Evolutionary conservation across 2,888 invertebrate species (phyloP).

Genomic region (Rhagophthalmus giganteus): DNA sequence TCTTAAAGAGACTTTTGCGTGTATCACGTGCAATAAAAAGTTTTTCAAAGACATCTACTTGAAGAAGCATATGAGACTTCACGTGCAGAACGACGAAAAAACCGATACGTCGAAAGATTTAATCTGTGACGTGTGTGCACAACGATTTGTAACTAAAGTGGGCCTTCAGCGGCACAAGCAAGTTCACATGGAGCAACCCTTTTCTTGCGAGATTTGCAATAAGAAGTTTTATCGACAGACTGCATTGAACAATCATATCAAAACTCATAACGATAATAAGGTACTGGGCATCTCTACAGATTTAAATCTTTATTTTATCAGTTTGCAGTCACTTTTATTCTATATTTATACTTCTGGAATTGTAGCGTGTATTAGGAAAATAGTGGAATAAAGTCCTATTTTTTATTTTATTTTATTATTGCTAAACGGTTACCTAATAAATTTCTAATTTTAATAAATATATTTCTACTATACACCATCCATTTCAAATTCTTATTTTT

Average conservation of each 20-base stretch:
- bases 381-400: no score
- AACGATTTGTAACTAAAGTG: conserved; percentile 51
- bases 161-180: conserved; percentile 57
- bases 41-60: conserved; percentile 42
- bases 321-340: no score
- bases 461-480: no score
- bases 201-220: conserved; percentile 36
- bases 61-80: conserved; percentile 41
- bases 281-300: no score
- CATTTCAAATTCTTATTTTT: no score
- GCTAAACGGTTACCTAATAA: no score
- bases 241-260: conserved; percentile 32
- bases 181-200: conserved; percentile 43
- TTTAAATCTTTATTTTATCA: no score
- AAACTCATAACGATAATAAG: conserved; percentile 25
- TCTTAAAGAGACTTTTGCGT: conserved; percentile 33
- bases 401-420: no score
- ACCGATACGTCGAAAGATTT: conserved; percentile 33
- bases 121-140: conserved; percentile 58
- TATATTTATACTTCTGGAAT: no score
- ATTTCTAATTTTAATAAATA: no score
- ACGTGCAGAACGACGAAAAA: conserved; percentile 30
- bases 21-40: conserved; percentile 42
- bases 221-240: conserved; percentile 38
- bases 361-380: no score